Percentiles rank a stretch among this genome's conserved stretches.
These are phyloP conservation scores for Chitala chitala DNA, from an alignment of 2,113 vertebrate species.

Conservation along the genomic window DNA sequence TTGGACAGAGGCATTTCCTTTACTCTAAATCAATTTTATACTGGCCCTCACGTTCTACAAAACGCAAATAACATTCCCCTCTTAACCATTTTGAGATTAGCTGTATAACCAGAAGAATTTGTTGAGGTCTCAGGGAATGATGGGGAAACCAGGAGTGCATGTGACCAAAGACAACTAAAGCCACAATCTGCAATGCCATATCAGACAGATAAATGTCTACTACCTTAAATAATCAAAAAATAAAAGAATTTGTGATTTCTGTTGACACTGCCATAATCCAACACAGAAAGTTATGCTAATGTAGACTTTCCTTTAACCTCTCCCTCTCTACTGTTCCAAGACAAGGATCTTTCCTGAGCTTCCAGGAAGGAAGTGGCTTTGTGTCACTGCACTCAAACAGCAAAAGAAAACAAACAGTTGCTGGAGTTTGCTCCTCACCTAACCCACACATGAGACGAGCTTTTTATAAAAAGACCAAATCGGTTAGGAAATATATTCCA, in stretches of 20 bases:
- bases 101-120: not conserved
- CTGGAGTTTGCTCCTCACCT: not conserved
- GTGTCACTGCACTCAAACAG: conserved; percentile 11
- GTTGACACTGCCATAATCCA: not conserved
- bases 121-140: not conserved
- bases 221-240: not conserved
- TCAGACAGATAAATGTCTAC: not conserved
- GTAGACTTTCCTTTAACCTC: conserved; percentile 36
- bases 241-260: not conserved
- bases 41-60: not conserved
- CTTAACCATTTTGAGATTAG: not conserved
- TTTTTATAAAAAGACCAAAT: not conserved
- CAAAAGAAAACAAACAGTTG: not conserved
- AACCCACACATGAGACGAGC: not conserved
- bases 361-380: conserved; percentile 38
- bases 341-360: conserved; percentile 36
- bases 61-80: not conserved
- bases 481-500: conserved; percentile 23
- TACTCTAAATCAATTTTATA: conserved; percentile 11
- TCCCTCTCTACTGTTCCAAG: conserved; percentile 32
- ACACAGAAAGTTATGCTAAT: conserved; percentile 26
- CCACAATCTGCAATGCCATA: not conserved
- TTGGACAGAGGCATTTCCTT: conserved; percentile 15
- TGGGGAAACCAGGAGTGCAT: too few relatives aligned
- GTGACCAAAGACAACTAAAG: not conserved